phyloP scores from a whole-genome alignment of 2,113 vertebrate species.

The Leptocoma aspasia region DNA sequence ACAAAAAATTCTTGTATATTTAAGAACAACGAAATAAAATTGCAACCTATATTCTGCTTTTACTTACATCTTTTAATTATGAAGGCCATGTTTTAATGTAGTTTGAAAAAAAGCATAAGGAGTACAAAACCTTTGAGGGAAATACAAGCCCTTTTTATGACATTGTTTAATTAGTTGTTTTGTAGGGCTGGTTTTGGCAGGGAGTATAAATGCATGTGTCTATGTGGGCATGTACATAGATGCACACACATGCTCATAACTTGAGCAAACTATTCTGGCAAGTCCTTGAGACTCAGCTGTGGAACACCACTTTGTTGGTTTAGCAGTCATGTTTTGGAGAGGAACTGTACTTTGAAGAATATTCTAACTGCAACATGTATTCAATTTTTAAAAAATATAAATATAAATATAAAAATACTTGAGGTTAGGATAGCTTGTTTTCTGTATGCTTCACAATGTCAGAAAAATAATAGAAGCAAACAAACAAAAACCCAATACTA shows the following conservation, averaged over 20 bases:
- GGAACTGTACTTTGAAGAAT: neutral
- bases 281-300: neutral
- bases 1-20: neutral
- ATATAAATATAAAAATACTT: too few relatives aligned
- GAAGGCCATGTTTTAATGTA: neutral
- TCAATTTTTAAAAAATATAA: neutral
- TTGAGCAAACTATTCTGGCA: neutral
- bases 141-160: neutral
- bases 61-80: neutral
- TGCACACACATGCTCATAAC: neutral
- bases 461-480: neutral
- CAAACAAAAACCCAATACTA: fast-evolving
- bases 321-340: neutral
- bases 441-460: neutral
- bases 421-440: neutral
- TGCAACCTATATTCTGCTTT: neutral
- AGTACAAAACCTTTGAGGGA: neutral
- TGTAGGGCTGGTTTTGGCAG: neutral
- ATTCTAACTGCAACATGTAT: neutral
- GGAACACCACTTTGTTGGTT: neutral
- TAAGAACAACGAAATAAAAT: neutral
- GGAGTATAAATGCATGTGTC: neutral
- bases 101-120: neutral
- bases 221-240: neutral
- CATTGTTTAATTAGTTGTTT: neutral